Evolutionary conservation across 2,113 vertebrate genomes (phyloP), one percentile per base, ranked within the genome.

Genomic region (Clupea harengus): DNA sequence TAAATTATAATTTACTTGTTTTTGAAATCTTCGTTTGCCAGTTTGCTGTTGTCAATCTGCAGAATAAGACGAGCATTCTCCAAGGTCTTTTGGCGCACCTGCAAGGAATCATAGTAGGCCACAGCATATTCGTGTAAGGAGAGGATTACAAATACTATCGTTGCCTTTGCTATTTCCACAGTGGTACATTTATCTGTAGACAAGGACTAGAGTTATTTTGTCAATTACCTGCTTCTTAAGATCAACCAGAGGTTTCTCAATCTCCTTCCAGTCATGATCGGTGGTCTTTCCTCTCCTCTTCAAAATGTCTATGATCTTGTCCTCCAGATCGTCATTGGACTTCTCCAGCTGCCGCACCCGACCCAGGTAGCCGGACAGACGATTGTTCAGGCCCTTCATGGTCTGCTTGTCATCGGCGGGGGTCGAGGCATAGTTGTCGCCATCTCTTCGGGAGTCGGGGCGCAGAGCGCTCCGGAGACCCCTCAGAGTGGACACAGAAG

Each of bases 281-380:
- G 84, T 82, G 0, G 90, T 91, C 0, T 85, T 5, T 1, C 84
- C 88, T 85, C 92, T 93, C 81, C 93, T 94, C 46, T 86, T 83
- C 87, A 93, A 1, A 44, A 94, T 91, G 0, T 90, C 92, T 28
- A 92, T 86, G 3, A 94, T 94, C 75, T 94, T 95, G 20, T 89
- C n/a, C 90, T 98, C 96, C 93, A 98, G 90, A 8, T 92, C 90
- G 45, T 85, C 81, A 86, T 97, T 98, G 45, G 94, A 93, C n/a
- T 90, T 67, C 80, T 97, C 96, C 94, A 97, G 92, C 86, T 89
- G 95, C 88, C 94, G 94, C 57, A 97, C 97, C 6, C 91, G 95
- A 8, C 96, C 95, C 92, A 97, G 88, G 92, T 97, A 98, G 87
- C 91, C 93, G 89, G 97, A 96, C 92, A 97, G 93, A 18, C 96